Evolutionary conservation across 2,888 invertebrate species (phyloP).

Genomic region (Cybosia mesomella): DNA sequence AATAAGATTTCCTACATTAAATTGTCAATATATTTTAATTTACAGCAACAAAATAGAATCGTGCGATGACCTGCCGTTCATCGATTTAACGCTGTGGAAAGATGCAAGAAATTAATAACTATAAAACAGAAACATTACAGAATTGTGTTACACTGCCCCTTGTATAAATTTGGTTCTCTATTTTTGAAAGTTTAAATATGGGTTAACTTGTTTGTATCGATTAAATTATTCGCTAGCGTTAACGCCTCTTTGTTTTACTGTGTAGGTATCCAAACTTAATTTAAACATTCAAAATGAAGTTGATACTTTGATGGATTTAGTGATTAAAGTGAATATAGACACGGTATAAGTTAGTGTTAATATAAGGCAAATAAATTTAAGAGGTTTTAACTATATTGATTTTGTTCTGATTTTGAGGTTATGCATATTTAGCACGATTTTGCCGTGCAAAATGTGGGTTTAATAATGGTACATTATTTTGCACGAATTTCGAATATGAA

Average conservation of each 20-base stretch:
- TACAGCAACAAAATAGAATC: constrained; percentile 85
- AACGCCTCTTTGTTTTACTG: neutral
- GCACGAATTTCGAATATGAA: no score
- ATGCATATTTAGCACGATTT: no score
- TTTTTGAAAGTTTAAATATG: neutral
- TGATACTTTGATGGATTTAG: neutral
- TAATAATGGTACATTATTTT: no score
- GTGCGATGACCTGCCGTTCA: constrained; percentile 79
- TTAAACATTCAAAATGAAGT: no score
- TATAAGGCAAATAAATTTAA: neutral
- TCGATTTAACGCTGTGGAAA: constrained; percentile 85
- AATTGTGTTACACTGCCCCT: no score
- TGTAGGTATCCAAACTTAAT: neutral
- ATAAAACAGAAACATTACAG: neutral
- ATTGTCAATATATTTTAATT: constrained; percentile 42
- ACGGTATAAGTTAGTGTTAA: neutral
- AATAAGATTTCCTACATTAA: no score
- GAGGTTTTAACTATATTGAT: no score
- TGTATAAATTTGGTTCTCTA: neutral
- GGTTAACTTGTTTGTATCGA: neutral
- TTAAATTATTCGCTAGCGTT: neutral
- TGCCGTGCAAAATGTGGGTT: no score
- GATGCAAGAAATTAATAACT: constrained; percentile 60
- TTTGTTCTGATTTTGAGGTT: no score
- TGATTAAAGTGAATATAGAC: neutral